These are phyloP conservation scores for Criorhina ranunculi DNA, from an alignment of 2,888 invertebrate genomes.

Conservation along the genomic window DNA sequence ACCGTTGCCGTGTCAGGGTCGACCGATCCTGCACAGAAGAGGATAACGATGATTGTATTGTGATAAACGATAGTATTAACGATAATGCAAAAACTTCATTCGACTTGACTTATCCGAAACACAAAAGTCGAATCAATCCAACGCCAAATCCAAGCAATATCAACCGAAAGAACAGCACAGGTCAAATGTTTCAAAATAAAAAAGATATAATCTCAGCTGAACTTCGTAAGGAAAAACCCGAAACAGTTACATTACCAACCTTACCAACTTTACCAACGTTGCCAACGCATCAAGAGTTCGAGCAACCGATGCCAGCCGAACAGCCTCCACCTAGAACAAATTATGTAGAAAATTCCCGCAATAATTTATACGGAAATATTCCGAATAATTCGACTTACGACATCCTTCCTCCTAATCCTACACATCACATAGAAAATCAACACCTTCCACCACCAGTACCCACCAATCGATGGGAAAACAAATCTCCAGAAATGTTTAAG, in stretches of 20 bases:
- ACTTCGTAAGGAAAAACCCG: slow-evolving; percentile 31
- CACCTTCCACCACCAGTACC: slow-evolving; percentile 27
- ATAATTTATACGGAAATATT: slow-evolving; percentile 28
- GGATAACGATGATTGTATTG: slow-evolving; percentile 68
- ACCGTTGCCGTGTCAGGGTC: background rate
- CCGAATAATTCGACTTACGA: slow-evolving; percentile 43
- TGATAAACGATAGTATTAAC: slow-evolving; percentile 69
- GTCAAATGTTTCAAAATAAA: slow-evolving; percentile 35
- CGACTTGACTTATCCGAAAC: slow-evolving; percentile 22
- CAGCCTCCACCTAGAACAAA: slow-evolving; percentile 29
- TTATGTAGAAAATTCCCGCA: slow-evolving; percentile 39
- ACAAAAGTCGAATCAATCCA: slow-evolving; percentile 41
- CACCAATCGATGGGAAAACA: slow-evolving; percentile 56
- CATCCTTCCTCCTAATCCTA: slow-evolving; percentile 8
- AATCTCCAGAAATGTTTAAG: slow-evolving; percentile 58
- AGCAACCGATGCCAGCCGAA: background rate
- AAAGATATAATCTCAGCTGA: slow-evolving; percentile 25
- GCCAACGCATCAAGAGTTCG: slow-evolving; percentile 18
- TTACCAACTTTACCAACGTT: too few species aligned
- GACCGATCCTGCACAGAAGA: slow-evolving; percentile 28
- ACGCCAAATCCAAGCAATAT: slow-evolving; percentile 9
- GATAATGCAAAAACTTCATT: slow-evolving; percentile 37
- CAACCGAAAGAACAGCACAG: background rate
- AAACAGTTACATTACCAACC: background rate
- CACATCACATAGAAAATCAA: slow-evolving; percentile 46